Evolutionary conservation across 2,797 vertebrate species (phyloP).

Genomic region (Cossypha caffra): DNA sequence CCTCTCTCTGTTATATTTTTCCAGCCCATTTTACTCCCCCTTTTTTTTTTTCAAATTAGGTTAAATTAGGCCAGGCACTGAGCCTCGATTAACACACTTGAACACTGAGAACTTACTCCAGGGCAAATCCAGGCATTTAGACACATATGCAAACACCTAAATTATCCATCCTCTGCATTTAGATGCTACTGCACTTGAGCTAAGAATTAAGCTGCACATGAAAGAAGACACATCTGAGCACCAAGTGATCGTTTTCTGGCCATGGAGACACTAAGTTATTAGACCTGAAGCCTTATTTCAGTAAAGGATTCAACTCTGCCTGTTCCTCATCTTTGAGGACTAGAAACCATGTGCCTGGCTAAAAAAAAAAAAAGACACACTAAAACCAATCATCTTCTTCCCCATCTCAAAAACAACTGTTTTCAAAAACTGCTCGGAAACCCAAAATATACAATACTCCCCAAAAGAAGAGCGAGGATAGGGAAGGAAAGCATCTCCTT

Average conservation of each 20-base stretch:
- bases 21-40: background rate
- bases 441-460: accelerated
- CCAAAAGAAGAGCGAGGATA: background rate
- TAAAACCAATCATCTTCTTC: background rate
- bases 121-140: background rate
- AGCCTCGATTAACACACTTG: background rate
- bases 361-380: background rate
- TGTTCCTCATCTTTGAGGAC: background rate
- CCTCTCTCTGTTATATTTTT: background rate
- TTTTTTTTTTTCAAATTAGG: background rate
- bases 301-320: background rate
- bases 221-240: background rate
- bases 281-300: background rate
- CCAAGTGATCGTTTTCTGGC: background rate
- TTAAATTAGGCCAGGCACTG: background rate
- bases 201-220: background rate
- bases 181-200: background rate
- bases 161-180: background rate
- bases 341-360: background rate
- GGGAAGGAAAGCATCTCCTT: background rate
- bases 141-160: background rate
- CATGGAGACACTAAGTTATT: background rate
- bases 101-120: background rate
- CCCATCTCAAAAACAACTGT: background rate
- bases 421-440: background rate